Evolutionary conservation across 2,797 vertebrate species (phyloP).

Genomic region (Nyctibius grandis): DNA sequence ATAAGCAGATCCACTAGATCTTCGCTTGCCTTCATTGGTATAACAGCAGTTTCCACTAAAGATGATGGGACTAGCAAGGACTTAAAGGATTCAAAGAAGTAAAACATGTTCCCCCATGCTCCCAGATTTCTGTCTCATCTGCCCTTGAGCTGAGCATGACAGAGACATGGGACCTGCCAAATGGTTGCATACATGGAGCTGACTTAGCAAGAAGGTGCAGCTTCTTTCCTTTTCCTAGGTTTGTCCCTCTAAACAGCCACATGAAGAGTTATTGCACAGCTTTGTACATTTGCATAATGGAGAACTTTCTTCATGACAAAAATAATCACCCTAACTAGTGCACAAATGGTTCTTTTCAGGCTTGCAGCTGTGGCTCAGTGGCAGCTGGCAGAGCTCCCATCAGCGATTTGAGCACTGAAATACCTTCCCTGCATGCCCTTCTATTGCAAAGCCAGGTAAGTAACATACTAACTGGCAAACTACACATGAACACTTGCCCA

Average conservation of each 20-base stretch:
- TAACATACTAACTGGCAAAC: neutral
- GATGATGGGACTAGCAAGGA: neutral
- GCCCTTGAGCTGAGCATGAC: neutral
- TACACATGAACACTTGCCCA: neutral
- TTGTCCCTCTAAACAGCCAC: neutral
- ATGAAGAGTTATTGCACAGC: neutral
- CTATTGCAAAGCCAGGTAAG: neutral
- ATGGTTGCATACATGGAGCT: accelerated
- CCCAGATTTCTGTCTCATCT: neutral
- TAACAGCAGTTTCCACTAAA: neutral
- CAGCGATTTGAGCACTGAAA: neutral
- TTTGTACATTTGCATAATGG: neutral
- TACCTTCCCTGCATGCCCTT: neutral
- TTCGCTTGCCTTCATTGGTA: neutral
- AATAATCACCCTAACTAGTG: neutral
- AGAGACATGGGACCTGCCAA: neutral
- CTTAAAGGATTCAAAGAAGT: neutral
- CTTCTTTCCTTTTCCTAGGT: neutral
- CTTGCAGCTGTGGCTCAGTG: constrained; percentile 22
- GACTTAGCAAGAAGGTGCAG: neutral
- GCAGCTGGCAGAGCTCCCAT: neutral
- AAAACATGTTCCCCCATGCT: neutral
- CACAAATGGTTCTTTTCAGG: constrained; percentile 18
- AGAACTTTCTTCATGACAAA: neutral
- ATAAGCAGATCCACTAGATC: neutral